phyloP scores from a whole-genome alignment of 2,888 invertebrate genomes.

The Drosophila nr. fundita region DNA sequence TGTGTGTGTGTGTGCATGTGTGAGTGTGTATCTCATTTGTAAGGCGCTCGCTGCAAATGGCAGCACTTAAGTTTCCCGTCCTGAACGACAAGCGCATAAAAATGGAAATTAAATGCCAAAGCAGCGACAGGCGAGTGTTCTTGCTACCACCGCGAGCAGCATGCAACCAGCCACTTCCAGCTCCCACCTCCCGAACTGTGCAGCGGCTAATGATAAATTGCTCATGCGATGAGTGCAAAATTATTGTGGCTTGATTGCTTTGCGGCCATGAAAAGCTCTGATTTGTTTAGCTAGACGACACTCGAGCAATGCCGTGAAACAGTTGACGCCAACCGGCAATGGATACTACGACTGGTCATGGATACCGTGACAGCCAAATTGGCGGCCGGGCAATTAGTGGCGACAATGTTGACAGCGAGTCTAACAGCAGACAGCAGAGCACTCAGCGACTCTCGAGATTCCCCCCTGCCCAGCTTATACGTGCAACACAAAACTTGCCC shows the following conservation, averaged over 20 bases:
- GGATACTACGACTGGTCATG: constrained; percentile 21
- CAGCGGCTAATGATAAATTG: constrained; percentile 73
- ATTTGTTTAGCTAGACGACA: constrained; percentile 69
- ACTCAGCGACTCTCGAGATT: constrained; percentile 7
- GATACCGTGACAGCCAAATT: constrained; percentile 54
- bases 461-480: not conserved
- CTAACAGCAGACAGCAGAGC: not conserved
- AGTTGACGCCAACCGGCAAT: constrained; percentile 25
- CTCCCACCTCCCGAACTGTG: constrained; percentile 31
- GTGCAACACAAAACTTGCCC: constrained; percentile 21
- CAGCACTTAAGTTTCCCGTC: constrained; percentile 71
- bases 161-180: not conserved
- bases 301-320: constrained; percentile 17
- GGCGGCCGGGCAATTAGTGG: constrained; percentile 69
- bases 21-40: constrained; percentile 59
- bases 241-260: constrained; percentile 77
- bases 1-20: constrained; percentile 20
- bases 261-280: constrained; percentile 69
- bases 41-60: constrained; percentile 75
- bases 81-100: constrained; percentile 74
- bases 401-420: constrained; percentile 14
- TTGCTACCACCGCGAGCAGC: constrained; percentile 29
- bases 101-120: constrained; percentile 79
- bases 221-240: constrained; percentile 62
- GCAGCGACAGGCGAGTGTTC: constrained; percentile 38